phyloP scores from a whole-genome alignment of 2,888 invertebrate species.

The Neocrepidodera transversa region DNA sequence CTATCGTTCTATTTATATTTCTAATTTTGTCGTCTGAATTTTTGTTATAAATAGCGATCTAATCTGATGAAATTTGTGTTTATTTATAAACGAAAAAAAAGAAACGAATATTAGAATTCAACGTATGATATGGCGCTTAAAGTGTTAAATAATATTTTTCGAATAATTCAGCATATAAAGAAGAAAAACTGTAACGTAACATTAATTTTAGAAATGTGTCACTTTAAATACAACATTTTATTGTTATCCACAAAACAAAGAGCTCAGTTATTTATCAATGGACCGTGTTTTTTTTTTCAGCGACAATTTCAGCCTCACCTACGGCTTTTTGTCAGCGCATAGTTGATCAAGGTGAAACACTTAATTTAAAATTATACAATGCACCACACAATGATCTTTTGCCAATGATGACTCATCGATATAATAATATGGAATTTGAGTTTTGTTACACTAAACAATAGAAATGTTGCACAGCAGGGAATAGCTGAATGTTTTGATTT shows the following conservation, averaged over 20 bases:
- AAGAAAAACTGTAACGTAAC: too few relatives aligned
- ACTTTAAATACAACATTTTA: neutral
- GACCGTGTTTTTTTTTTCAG: neutral
- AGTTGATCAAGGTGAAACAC: conserved; percentile 16
- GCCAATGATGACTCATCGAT: neutral
- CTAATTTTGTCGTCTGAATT: too few relatives aligned
- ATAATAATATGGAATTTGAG: neutral
- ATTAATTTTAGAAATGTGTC: neutral
- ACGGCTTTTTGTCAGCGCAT: conserved; percentile 7
- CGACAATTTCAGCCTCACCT: conserved; percentile 11
- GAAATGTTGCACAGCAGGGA: neutral
- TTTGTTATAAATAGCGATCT: too few relatives aligned
- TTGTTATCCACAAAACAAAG: neutral
- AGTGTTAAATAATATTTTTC: too few relatives aligned
- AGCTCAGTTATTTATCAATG: neutral
- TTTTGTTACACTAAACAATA: neutral
- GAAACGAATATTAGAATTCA: too few relatives aligned
- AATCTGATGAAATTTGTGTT: too few relatives aligned
- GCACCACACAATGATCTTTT: conserved; percentile 5
- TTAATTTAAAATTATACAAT: conserved; percentile 17
- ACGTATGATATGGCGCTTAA: too few relatives aligned
- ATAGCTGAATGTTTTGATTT: too few relatives aligned
- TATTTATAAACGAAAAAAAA: too few relatives aligned
- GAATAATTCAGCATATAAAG: too few relatives aligned
- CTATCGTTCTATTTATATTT: too few relatives aligned